Evolutionary conservation across 2,888 invertebrate genomes (phyloP), one percentile per base, ranked within the genome.

Genomic region (Euplexia lucipara): DNA sequence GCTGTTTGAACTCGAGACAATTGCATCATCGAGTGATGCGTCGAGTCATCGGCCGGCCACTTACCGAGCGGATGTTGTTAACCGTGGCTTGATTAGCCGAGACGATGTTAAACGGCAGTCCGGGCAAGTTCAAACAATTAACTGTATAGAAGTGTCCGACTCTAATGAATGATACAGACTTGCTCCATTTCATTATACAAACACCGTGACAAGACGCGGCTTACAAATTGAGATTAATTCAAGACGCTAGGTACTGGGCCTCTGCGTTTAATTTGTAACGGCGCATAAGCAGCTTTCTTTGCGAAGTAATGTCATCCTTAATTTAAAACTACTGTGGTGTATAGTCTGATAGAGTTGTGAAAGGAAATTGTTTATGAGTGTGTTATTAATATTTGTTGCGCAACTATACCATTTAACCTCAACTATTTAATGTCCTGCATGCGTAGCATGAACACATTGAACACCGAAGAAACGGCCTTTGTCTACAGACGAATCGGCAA

Each of bases 81-180:
- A 93, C 93, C 90, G 89, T 83, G 88, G 87, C 92, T 94, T 95
- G 94, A 95, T 95, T 95, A 94, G 91, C 89, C 87, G 90, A 91
- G 93, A 92, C 92, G 93, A 90, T 90, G 91, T 94, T 92, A 93
- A 94, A 91, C 93, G 91, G 91, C 89, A 92, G 90, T 83, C 87
- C 89, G 90, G 86, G 89, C 92, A 91, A 94, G 95, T 95, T 95
- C 95, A 95, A 94, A 94, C 94, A 95, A 95, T 95, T 93, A 94
- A 95, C 91, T 91, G 92, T 92, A 94, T 91, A 93, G 92, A 94
- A 94, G 94, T 94, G 95, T 92, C 92, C 94, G 92, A 93, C 94
- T 92, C 92, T 92, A 95, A 94, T 94, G 93, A 94, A 94, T 92
- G 94, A 92, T 91, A 88, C 92, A 92, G 83, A 83, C 83, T 91